Conservation (phyloP, 2,888 invertebrate genomes). For the Hypsopygia costalis region DNA sequence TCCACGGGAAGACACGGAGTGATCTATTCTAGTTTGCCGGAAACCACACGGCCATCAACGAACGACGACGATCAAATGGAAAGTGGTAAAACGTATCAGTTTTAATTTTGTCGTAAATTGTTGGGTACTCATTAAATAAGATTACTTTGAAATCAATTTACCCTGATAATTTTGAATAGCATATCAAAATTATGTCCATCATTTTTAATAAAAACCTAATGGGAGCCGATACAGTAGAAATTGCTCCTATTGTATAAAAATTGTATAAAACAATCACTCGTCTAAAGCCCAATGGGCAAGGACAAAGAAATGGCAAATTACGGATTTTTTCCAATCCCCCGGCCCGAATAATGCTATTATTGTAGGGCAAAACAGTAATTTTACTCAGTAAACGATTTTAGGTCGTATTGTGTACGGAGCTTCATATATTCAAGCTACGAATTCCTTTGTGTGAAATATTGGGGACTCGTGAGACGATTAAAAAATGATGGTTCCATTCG, state of each 20-base stretch:
- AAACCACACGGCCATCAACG: too few relatives aligned
- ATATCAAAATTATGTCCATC: background rate
- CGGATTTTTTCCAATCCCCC: conserved; percentile 23
- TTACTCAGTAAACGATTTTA: conserved; percentile 1
- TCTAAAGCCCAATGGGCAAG: conserved; percentile 15
- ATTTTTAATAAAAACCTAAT: conserved; percentile 6
- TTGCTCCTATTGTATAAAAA: conserved; percentile 15
- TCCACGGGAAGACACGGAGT: too few relatives aligned
- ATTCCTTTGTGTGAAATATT: background rate
- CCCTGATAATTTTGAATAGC: too few relatives aligned
- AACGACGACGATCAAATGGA: too few relatives aligned
- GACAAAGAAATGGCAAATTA: conserved; percentile 23
- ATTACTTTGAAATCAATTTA: too few relatives aligned
- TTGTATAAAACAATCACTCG: conserved; percentile 19
- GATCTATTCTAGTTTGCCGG: too few relatives aligned
- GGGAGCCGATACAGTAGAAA: conserved; percentile 5
- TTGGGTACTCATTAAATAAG: too few relatives aligned
- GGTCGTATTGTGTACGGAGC: conserved; percentile 4
- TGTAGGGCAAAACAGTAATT: conserved; percentile 12
- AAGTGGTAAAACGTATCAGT: too few relatives aligned
- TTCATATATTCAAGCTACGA: background rate
- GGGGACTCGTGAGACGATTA: background rate
- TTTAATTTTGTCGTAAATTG: too few relatives aligned
- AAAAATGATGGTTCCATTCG: background rate
- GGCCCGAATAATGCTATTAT: conserved; percentile 22